Percentiles rank a stretch among this genome's conserved stretches.
Conservation (phyloP, 2,797 vertebrate genomes). For the Graptemys geographica region DNA sequence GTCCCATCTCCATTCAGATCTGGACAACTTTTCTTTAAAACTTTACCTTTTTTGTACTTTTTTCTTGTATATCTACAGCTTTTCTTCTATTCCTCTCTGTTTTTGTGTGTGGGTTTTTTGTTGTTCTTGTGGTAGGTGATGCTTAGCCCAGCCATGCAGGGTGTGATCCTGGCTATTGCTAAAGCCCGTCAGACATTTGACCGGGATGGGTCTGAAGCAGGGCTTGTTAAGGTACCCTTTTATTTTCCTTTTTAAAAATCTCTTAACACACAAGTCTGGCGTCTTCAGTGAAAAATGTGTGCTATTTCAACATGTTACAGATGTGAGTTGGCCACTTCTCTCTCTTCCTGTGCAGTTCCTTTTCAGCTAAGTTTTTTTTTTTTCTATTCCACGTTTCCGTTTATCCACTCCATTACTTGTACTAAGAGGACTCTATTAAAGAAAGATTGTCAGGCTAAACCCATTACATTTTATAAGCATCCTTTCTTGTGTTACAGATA, state of each 20-base stretch:
- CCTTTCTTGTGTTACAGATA: not conserved
- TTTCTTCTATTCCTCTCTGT: not conserved
- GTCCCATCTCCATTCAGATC: accelerated
- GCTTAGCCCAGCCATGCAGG: conserved; percentile 99
- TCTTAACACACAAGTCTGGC: not conserved
- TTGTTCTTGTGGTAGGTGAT: conserved; percentile 89
- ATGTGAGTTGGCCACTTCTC: accelerated
- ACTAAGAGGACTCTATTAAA: not conserved
- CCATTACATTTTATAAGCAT: not conserved
- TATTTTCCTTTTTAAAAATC: conserved; percentile 40
- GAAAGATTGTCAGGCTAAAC: not conserved
- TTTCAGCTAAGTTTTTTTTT: not conserved
- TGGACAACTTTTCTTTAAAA: not conserved
- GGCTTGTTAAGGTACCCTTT: conserved; percentile 93
- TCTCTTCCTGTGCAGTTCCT: not conserved
- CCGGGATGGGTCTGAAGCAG: conserved; percentile 95
- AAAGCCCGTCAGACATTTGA: conserved; percentile 96
- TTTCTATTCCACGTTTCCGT: not conserved
- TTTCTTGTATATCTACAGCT: not conserved
- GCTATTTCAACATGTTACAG: not conserved
- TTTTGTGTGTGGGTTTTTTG: conserved; percentile 53
- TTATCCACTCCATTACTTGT: not conserved
- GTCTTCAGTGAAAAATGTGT: too few relatives aligned
- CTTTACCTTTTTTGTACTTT: not conserved
- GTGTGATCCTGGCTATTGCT: conserved; percentile 96